Percentiles rank a stretch among this genome's conserved stretches.
Conservation (phyloP, 1,140 invertebrate species). For the Phocides pigmalion region DNA sequence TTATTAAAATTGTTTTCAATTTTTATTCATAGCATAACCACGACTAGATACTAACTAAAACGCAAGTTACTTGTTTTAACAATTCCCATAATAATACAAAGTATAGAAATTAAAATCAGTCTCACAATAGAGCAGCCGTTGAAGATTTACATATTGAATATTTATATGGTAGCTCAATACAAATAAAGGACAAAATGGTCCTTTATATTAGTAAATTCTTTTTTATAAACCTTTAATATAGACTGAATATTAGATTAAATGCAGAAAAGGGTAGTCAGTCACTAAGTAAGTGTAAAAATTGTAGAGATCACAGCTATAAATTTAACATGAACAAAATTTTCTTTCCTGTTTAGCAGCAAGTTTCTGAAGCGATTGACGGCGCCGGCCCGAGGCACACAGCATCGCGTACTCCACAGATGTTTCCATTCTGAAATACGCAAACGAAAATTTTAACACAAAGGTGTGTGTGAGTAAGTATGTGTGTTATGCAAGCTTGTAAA, state of each 20-base stretch:
- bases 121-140: constrained; percentile 45
- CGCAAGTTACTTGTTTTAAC: too few species aligned
- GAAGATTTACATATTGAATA: neutral
- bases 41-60: too few species aligned
- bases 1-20: too few species aligned
- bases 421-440: constrained; percentile 80
- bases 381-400: constrained; percentile 75
- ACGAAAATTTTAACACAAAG: too few species aligned
- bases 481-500: too few species aligned
- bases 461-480: too few species aligned
- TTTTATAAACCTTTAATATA: constrained; percentile 3
- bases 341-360: constrained; percentile 70
- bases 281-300: constrained; percentile 21
- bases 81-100: constrained; percentile 11
- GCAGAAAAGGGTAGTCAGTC: constrained; percentile 19
- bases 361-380: constrained; percentile 71
- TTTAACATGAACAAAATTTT: constrained; percentile 70
- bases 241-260: constrained; percentile 28
- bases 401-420: constrained; percentile 80
- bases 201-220: constrained; percentile 1
- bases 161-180: neutral
- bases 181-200: constrained; percentile 11
- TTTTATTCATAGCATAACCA: too few species aligned
- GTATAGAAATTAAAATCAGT: constrained; percentile 57
- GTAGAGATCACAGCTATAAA: constrained; percentile 45